These are phyloP conservation scores for Cryptocephalus moraei DNA, from an alignment of 2,888 invertebrate genomes.

Conservation along the genomic window DNA sequence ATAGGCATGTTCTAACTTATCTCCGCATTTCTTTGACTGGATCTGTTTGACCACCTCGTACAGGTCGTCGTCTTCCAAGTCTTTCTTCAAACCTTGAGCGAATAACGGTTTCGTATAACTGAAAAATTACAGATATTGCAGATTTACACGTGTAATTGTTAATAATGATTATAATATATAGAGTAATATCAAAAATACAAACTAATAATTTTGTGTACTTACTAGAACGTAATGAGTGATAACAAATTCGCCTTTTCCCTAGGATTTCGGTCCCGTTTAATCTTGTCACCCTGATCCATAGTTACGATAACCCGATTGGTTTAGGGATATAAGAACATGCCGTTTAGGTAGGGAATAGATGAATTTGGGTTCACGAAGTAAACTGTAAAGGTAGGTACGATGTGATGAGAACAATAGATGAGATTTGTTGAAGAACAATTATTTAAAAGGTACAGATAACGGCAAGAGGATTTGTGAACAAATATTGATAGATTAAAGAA, in stretches of 20 bases:
- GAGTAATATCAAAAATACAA: too few species aligned
- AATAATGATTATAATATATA: too few species aligned
- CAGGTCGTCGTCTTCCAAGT: conserved; percentile 51
- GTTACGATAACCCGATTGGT: not conserved
- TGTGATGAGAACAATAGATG: too few species aligned
- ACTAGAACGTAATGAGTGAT: conserved; percentile 22
- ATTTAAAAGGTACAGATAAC: too few species aligned
- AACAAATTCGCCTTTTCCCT: conserved; percentile 20
- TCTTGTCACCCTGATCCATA: conserved; percentile 21
- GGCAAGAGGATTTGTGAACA: not conserved
- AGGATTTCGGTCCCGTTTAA: conserved; percentile 18
- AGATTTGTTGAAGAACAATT: too few species aligned
- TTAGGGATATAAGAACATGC: too few species aligned
- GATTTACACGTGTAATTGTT: too few species aligned
- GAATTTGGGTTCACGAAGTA: too few species aligned
- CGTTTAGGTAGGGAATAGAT: too few species aligned
- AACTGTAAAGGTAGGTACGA: too few species aligned
- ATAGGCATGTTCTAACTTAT: conserved; percentile 30
- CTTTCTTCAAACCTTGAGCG: conserved; percentile 49
- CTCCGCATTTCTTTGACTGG: conserved; percentile 21
- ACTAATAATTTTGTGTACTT: conserved; percentile 13
- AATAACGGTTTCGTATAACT: conserved; percentile 61
- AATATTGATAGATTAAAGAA: conserved; percentile 3
- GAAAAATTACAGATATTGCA: conserved; percentile 10
- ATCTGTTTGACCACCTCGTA: conserved; percentile 43